A percentile compares a stretch with the other conserved stretches of the same genome.
Evolutionary conservation across 2,888 invertebrate genomes (phyloP).

Genomic region (Drosophila histrio): DNA sequence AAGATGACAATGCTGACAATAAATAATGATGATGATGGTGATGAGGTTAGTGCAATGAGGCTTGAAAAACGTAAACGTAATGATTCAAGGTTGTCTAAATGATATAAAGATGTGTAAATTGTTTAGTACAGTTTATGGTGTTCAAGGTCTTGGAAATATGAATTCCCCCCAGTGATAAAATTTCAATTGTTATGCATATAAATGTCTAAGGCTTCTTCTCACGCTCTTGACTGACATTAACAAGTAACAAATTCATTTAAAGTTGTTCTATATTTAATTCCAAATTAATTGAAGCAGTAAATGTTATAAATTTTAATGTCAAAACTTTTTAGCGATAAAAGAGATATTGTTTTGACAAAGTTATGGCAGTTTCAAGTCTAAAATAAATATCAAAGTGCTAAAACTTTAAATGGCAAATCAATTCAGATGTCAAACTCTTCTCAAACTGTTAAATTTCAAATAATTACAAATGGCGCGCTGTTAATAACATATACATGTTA

Average conservation of each 20-base stretch:
- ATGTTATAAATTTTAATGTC: too few relatives aligned
- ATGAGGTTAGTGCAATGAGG: slow-evolving; percentile 51
- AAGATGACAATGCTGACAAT: slow-evolving; percentile 57
- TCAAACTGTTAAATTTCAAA: too few relatives aligned
- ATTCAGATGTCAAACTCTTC: too few relatives aligned
- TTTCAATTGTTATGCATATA: slow-evolving; percentile 2
- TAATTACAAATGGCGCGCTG: neutral
- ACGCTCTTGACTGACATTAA: neutral
- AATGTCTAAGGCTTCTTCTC: neutral
- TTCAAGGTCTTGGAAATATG: slow-evolving; percentile 1
- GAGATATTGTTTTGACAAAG: neutral
- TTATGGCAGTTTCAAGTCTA: neutral
- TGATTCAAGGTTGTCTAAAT: slow-evolving; percentile 15
- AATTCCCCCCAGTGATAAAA: neutral
- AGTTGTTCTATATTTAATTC: too few relatives aligned
- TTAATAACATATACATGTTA: neutral
- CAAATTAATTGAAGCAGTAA: too few relatives aligned
- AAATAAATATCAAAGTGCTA: too few relatives aligned
- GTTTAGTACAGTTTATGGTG: slow-evolving; percentile 38
- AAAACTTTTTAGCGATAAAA: too few relatives aligned
- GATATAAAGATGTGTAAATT: neutral
- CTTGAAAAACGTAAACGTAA: slow-evolving; percentile 37
- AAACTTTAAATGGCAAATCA: too few relatives aligned
- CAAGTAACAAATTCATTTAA: too few relatives aligned
- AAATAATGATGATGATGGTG: neutral